phyloP scores from a whole-genome alignment of 2,797 vertebrate genomes.

The Dermochelys coriacea region DNA sequence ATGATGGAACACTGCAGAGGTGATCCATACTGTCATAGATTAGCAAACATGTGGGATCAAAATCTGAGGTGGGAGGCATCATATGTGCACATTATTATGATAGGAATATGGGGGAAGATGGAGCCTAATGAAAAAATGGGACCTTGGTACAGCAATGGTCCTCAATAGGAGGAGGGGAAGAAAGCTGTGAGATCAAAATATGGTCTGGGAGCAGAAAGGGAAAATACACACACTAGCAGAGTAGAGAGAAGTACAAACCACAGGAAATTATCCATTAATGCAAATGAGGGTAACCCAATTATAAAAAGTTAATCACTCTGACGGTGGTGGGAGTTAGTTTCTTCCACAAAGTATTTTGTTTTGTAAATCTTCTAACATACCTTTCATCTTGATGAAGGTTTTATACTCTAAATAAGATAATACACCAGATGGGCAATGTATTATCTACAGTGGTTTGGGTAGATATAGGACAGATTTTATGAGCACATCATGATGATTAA shows the following conservation, averaged over 20 bases:
- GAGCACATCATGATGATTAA: neutral
- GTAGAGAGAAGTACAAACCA: neutral
- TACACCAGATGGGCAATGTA: neutral
- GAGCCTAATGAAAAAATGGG: neutral
- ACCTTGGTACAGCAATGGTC: neutral
- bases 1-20: neutral
- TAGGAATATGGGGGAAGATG: neutral
- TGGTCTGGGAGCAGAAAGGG: neutral
- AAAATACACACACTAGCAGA: neutral
- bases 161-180: neutral
- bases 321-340: neutral
- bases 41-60: neutral
- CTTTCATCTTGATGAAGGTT: neutral
- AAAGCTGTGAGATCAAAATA: neutral
- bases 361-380: neutral
- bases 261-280: neutral
- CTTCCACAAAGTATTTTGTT: neutral
- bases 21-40: neutral
- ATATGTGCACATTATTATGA: neutral
- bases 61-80: slow-evolving; percentile 15
- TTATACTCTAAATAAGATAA: neutral
- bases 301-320: neutral
- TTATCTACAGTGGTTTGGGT: neutral
- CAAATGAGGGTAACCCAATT: neutral
- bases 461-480: neutral